Evolutionary conservation across 2,113 vertebrate genomes (phyloP), one percentile per base, ranked within the genome.

Genomic region (Clupea harengus): DNA sequence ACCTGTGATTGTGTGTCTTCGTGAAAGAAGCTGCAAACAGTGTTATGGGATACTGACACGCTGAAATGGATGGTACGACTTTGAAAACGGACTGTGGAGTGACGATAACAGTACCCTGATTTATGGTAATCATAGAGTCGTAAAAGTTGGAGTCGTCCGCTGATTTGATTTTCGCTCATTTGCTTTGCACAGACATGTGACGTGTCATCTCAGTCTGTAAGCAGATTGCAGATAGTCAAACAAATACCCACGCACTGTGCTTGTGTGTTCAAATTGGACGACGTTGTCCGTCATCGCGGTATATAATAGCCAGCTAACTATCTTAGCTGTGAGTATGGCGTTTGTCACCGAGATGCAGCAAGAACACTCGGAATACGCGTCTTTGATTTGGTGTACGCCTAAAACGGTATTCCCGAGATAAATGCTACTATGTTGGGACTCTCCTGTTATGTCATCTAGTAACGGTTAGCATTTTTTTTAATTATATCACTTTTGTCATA

Each of bases 361-460:
- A 83, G 85, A 84, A 81, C 88, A 85, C 45, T 85, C 84, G 83
- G 54, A 81, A 49, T 86, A 46, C 5, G 78, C 91, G 83, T 88
- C 88, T 39, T 28, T 91, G 88, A 86, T 87, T 80, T 91, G 92
- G 90, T 83, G 54, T 72, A 81, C 84, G 15, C 82, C 50, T 45
- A 87, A 88, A 45, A 57, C 86, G 7, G 88, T 92, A 10, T 93
- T 92, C 50, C 92, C 92, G 6, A 93, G 93, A 94, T 94, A 94
- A 92, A 91, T 60, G 0, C 67, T 15, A 13, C 20, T 64, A 28
- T 32, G 72, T 39, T 39, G 32, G 72, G 72, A 60, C 13, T 78
- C 28, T 39, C 13, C 17, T 32, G 72, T 78, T 32, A 78, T 39
- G 72, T 78, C 72, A 78, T 39, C 28, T 78, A 13, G 10, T 6